A percentile compares a stretch with the other conserved stretches of the same genome.
These are phyloP conservation scores for Cnemophilus loriae DNA, from an alignment of 2,113 vertebrate genomes.

Conservation along the genomic window DNA sequence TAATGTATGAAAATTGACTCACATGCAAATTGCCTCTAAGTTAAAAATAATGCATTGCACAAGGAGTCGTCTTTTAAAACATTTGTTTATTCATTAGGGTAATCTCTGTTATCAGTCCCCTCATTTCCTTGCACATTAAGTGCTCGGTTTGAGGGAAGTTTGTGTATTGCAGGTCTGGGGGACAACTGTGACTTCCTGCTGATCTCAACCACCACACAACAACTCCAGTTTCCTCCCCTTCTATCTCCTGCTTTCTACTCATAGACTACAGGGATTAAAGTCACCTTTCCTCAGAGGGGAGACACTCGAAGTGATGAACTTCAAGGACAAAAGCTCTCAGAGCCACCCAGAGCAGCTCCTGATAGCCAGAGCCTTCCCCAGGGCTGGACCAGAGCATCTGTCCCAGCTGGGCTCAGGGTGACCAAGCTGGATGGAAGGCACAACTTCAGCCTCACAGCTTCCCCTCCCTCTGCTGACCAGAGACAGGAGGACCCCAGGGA, in stretches of 20 bases:
- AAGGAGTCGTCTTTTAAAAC: slow-evolving; percentile 57
- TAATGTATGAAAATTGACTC: slow-evolving; percentile 79
- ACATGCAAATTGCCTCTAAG: slow-evolving; percentile 70
- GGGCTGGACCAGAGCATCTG: neutral
- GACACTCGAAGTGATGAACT: neutral
- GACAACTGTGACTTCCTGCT: neutral
- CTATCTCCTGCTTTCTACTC: neutral
- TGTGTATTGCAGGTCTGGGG: neutral
- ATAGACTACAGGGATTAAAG: neutral
- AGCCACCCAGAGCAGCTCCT: neutral
- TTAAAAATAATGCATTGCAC: slow-evolving; percentile 73
- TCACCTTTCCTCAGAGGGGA: neutral
- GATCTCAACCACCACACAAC: neutral
- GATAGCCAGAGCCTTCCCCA: neutral
- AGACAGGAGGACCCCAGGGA: neutral
- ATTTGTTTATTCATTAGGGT: slow-evolving; percentile 72
- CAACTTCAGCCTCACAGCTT: neutral
- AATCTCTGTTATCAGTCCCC: slow-evolving; percentile 58
- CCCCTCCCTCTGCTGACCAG: neutral
- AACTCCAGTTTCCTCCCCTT: neutral
- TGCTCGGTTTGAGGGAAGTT: slow-evolving; percentile 49
- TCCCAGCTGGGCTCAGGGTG: neutral
- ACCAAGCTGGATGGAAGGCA: neutral
- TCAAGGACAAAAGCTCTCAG: neutral
- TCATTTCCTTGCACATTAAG: slow-evolving; percentile 32